Conservation (phyloP, 2,888 invertebrate species). For the Pterobdella sp. region DNA sequence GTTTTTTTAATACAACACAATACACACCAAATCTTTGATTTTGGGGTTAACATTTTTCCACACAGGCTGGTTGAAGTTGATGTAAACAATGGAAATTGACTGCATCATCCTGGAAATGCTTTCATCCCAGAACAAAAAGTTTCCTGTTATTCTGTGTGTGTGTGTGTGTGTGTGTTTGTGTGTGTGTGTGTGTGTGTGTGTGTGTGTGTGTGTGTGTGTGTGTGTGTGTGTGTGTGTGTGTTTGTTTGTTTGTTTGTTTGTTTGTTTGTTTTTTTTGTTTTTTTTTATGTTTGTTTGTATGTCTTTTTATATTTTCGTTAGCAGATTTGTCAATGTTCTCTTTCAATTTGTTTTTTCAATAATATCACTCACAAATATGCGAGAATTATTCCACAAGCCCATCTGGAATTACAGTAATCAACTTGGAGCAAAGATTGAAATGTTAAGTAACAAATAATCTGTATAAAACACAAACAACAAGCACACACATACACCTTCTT, state of each 20-base stretch:
- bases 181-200: not conserved
- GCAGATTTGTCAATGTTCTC: too few species aligned
- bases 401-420: not conserved
- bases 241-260: conserved; percentile 5
- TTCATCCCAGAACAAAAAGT: conserved; percentile 24
- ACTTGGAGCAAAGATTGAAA: too few species aligned
- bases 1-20: too few species aligned
- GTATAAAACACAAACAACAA: not conserved
- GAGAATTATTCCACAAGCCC: conserved; percentile 4
- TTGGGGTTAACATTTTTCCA: conserved; percentile 12
- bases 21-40: not conserved
- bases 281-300: too few species aligned
- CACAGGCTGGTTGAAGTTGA: conserved; percentile 23
- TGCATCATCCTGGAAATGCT: conserved; percentile 27
- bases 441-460: too few species aligned
- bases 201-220: conserved; percentile 8
- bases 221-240: conserved; percentile 7
- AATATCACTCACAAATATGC: conserved; percentile 8
- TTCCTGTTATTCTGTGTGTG: conserved; percentile 24
- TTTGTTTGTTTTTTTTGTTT: not conserved
- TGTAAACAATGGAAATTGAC: conserved; percentile 13
- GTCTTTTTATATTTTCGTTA: too few species aligned
- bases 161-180: not conserved
- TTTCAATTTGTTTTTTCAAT: too few species aligned
- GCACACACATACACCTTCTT: too few species aligned